Evolutionary conservation across 1,140 invertebrate genomes (phyloP).

Genomic region (Megalonaias nervosa): DNA sequence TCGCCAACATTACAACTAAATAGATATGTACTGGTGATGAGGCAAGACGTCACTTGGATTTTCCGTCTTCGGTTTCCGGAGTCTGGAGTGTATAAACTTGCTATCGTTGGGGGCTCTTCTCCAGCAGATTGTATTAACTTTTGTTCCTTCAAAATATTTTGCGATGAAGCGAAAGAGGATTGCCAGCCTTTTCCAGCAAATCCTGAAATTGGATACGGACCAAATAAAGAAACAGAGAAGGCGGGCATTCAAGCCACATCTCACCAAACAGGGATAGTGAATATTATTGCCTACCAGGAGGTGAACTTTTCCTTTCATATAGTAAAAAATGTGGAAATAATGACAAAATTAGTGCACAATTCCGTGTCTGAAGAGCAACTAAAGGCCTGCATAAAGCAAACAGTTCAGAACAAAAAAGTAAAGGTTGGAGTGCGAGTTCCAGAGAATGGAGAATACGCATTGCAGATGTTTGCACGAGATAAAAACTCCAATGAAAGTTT

Average conservation of each 20-base stretch:
- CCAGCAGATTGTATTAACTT: not conserved
- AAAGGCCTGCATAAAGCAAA: conserved; percentile 6
- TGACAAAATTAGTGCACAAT: conserved; percentile 18
- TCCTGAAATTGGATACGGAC: conserved; percentile 33
- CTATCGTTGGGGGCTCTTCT: conserved; percentile 7
- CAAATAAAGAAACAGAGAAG: conserved; percentile 12
- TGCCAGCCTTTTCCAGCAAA: conserved; percentile 24
- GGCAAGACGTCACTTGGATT: conserved; percentile 3
- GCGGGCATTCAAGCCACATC: conserved; percentile 20
- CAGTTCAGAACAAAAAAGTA: conserved; percentile 12
- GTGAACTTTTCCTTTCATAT: conserved; percentile 21
- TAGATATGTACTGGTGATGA: conserved; percentile 14
- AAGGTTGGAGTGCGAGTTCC: conserved; percentile 31
- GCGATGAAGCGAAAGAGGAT: conserved; percentile 21
- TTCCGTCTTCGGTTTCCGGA: conserved; percentile 31
- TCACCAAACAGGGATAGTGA: conserved; percentile 10
- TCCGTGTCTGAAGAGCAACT: not conserved
- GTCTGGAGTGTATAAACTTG: conserved; percentile 29
- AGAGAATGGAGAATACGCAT: conserved; percentile 26
- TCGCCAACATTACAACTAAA: conserved; percentile 23
- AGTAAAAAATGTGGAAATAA: conserved; percentile 8
- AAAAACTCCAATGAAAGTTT: conserved; percentile 8
- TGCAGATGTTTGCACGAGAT: conserved; percentile 21
- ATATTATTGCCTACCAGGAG: not conserved
- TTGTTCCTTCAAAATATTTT: conserved; percentile 36